Evolutionary conservation across 2,113 vertebrate genomes (phyloP).

Genomic region (Proteles cristata): DNA sequence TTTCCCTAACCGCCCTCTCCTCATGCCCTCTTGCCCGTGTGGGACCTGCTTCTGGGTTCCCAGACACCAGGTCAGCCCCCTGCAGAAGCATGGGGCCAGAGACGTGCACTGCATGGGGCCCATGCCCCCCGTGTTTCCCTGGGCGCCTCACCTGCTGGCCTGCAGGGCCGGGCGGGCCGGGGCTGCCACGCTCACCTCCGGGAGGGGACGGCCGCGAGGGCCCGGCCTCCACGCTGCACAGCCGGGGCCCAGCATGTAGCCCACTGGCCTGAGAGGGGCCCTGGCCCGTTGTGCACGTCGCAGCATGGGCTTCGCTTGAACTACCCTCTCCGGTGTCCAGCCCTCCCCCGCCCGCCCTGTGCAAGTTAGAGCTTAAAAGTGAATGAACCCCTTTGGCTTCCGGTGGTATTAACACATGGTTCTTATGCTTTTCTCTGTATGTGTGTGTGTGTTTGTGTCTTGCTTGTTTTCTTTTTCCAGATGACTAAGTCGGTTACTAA

Average conservation of each 20-base stretch:
- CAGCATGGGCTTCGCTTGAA: slow-evolving; percentile 77
- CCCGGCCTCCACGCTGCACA: not conserved
- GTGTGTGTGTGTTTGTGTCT: slow-evolving; percentile 80
- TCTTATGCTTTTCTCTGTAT: slow-evolving; percentile 83
- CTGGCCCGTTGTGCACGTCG: not conserved
- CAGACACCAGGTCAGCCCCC: not conserved
- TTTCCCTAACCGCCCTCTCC: not conserved
- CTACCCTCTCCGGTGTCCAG: slow-evolving; percentile 44
- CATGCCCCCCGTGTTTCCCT: not conserved
- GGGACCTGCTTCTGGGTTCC: not conserved
- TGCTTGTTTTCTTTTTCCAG: slow-evolving; percentile 89
- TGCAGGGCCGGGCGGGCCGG: not conserved
- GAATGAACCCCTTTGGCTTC: slow-evolving; percentile 72
- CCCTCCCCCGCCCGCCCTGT: not conserved
- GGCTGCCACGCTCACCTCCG: not conserved
- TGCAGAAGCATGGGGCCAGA: not conserved
- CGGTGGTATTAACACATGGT: slow-evolving; percentile 82
- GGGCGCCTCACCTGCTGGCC: not conserved
- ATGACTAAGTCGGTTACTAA: slow-evolving; percentile 99
- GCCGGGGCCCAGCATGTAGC: slow-evolving; percentile 59
- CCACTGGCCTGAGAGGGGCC: slow-evolving; percentile 42
- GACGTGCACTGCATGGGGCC: not conserved
- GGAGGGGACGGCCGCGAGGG: not conserved
- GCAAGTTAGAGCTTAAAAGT: slow-evolving; percentile 41
- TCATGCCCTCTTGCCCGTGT: not conserved